Conservation (phyloP, 2,797 vertebrate species). For the Lepilemur septentrionalis region DNA sequence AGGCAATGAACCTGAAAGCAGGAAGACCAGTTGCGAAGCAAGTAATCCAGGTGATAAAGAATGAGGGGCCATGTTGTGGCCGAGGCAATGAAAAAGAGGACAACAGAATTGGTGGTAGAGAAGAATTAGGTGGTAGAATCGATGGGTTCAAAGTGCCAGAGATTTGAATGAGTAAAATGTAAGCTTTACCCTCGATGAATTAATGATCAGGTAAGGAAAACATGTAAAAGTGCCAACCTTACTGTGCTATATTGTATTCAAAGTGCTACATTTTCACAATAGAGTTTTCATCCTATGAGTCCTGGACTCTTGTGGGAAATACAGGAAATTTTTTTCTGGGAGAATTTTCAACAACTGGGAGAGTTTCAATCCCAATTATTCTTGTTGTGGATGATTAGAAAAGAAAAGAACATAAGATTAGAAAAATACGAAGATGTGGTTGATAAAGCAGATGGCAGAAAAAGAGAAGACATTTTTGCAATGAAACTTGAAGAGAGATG, state of each 20-base stretch:
- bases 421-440: neutral
- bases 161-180: neutral
- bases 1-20: neutral
- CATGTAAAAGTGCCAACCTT: neutral
- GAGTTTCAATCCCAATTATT: neutral
- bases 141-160: neutral
- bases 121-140: neutral
- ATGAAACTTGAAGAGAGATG: constrained; percentile 25
- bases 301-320: neutral
- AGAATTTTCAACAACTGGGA: neutral
- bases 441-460: constrained; percentile 38
- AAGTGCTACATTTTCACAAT: neutral
- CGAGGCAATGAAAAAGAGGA: neutral
- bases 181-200: neutral
- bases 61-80: neutral
- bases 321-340: neutral
- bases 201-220: neutral
- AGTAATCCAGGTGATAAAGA: neutral
- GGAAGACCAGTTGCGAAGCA: neutral
- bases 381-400: constrained; percentile 31
- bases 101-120: neutral
- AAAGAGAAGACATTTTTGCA: neutral
- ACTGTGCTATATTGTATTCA: neutral
- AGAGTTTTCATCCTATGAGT: neutral
- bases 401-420: neutral